Evolutionary conservation across 2,113 vertebrate species (phyloP).

Genomic region (Laterallus jamaicensis): DNA sequence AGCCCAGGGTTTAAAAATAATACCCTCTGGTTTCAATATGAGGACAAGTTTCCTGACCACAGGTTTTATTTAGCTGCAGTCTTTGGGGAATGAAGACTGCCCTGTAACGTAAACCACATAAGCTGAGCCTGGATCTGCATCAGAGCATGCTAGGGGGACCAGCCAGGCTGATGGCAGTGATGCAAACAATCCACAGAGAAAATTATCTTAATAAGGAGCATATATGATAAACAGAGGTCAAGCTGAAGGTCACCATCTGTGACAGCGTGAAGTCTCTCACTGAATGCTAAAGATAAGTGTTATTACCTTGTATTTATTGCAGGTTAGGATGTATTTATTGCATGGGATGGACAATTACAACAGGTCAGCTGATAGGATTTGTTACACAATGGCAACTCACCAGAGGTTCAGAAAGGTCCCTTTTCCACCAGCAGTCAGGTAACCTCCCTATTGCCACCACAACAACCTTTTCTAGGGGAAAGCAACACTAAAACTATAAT

Average conservation of each 20-base stretch:
- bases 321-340: background rate
- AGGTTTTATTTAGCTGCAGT: constrained; percentile 50
- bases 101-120: background rate
- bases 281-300: background rate
- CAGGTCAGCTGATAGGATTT: background rate
- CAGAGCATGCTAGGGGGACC: background rate
- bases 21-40: constrained; percentile 14
- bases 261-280: background rate
- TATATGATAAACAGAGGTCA: background rate
- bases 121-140: background rate
- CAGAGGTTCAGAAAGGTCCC: background rate
- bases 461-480: background rate
- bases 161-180: background rate
- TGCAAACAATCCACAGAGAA: background rate
- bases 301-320: background rate
- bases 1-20: constrained; percentile 35
- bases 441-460: background rate
- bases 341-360: background rate
- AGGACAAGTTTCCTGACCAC: constrained; percentile 31
- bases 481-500: background rate
- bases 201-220: background rate
- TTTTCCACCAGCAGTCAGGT: background rate
- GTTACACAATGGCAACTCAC: background rate
- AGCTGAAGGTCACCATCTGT: background rate
- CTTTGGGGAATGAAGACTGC: constrained; percentile 17